Conservation (phyloP, 2,888 invertebrate species). For the Thecocarcelia acutangulata region DNA sequence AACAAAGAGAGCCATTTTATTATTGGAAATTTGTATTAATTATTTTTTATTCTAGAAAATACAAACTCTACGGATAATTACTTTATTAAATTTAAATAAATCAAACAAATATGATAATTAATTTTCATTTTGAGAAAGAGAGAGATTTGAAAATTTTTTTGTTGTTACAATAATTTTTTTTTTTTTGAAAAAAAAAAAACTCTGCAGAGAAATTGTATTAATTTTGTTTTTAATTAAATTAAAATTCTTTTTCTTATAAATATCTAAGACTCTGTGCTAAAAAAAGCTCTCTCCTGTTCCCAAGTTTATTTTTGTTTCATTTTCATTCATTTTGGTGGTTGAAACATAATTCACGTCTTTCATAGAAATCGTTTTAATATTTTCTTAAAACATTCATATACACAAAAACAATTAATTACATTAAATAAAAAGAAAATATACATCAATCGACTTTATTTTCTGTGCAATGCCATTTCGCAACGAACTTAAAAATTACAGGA, state of each 20-base stretch:
- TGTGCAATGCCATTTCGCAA: slow-evolving; percentile 28
- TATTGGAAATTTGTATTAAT: slow-evolving; percentile 56
- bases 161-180: slow-evolving; percentile 21
- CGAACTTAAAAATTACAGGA: slow-evolving; percentile 36
- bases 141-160: slow-evolving; percentile 54
- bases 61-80: slow-evolving; percentile 51
- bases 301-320: slow-evolving; percentile 76
- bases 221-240: slow-evolving; percentile 40
- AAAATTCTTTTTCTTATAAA: slow-evolving; percentile 63
- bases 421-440: slow-evolving; percentile 47
- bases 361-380: slow-evolving; percentile 63
- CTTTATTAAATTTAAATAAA: slow-evolving; percentile 52
- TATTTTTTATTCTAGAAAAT: slow-evolving; percentile 32
- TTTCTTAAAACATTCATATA: slow-evolving; percentile 64
- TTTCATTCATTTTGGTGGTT: slow-evolving; percentile 69
- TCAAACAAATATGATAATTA: slow-evolving; percentile 22
- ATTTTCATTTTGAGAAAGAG: slow-evolving; percentile 66
- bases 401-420: slow-evolving; percentile 55
- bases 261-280: slow-evolving; percentile 78
- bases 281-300: slow-evolving; percentile 81
- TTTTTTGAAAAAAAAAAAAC: slow-evolving; percentile 59
- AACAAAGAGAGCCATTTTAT: slow-evolving; percentile 74
- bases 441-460: slow-evolving; percentile 6
- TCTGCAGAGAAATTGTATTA: slow-evolving; percentile 62
- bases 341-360: slow-evolving; percentile 69